phyloP scores from a whole-genome alignment of 1,140 invertebrate species.

The Caenorhabditis tropicalis region DNA sequence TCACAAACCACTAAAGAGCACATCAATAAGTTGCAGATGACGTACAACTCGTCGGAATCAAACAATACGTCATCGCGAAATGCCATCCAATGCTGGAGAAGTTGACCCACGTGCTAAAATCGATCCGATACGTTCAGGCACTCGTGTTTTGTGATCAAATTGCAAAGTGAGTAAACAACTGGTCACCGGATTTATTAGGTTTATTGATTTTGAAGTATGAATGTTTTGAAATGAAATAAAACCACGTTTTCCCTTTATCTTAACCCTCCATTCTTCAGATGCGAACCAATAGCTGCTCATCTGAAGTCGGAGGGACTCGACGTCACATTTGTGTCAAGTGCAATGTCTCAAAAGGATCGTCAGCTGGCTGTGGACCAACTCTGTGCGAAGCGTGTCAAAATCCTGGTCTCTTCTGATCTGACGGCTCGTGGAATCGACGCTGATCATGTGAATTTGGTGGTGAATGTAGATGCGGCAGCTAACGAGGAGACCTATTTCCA shows the following conservation, averaged over 20 bases:
- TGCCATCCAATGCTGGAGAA: conserved; percentile 78
- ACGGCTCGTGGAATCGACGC: conserved; percentile 83
- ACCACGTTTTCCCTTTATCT: too few relatives aligned
- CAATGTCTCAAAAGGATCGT: conserved; percentile 82
- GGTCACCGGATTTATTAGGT: background rate
- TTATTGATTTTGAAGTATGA: background rate
- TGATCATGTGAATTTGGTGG: conserved; percentile 87
- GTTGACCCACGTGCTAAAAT: conserved; percentile 79
- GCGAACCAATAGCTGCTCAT: conserved; percentile 79
- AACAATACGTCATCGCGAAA: conserved; percentile 70
- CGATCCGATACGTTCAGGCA: conserved; percentile 84
- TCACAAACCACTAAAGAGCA: too few relatives aligned
- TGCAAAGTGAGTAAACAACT: conserved; percentile 76
- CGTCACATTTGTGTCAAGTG: conserved; percentile 79
- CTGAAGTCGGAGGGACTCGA: conserved; percentile 80
- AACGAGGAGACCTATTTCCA: conserved; percentile 90
- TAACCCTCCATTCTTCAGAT: conserved; percentile 61
- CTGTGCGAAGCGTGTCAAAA: conserved; percentile 80
- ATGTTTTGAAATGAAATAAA: too few relatives aligned
- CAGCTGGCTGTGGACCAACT: conserved; percentile 81
- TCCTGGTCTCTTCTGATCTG: conserved; percentile 90
- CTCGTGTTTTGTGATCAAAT: conserved; percentile 89
- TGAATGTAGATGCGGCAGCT: conserved; percentile 87
- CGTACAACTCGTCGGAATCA: conserved; percentile 73
- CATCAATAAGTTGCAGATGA: conserved; percentile 72